Base-by-base conservation (phyloP, 92 coral and sea anemone genomes). In the Porites evermanni region DNA sequence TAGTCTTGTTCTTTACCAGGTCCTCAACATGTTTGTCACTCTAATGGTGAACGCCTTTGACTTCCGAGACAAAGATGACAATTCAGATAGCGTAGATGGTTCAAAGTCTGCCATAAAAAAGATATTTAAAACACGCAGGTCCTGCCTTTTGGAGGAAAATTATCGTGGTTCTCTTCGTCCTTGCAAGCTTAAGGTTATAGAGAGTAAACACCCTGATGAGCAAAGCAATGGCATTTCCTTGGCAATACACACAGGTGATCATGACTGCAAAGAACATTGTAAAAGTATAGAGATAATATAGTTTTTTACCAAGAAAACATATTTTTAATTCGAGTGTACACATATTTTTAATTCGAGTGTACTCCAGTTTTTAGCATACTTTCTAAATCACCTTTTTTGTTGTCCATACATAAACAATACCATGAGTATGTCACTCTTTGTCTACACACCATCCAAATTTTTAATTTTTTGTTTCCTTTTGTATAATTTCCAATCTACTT, bases 41-140 rank as follows among this genome's bases (percentile, higher is more conserved):
- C 95, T 94, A 18, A 78, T 94, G 52, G 88, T 94, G 32, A 94
- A 94, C 79, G 92, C 98, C 21, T 94, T 94, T 65, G 98, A 94
- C 79, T 85, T 87, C 51, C 88, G 92, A 67, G 95, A 87, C 16
- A 67, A 21, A 73, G 72, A 93, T 52, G 80, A 80, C 23, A 74
- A 87, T 19, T 70, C 38, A 73, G 72, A 87, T 64, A 90, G 88
- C 20, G 51, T 13, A 50, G 67, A 67, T 5, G 24, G 20, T 29
- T 67, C 68, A 32, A 68, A 32, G 61, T 85, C 56, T 68, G 54
- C 76, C 20, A 59, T 85, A 3, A 67, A 67, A 24, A 85, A 77
- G 58, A 70, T 60, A 7, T 77, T 85, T 18, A 23, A 68, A 68
- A 92, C 95, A 1, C 82, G 83, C 44, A 89, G 82, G 86, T 88